Base-by-base conservation (phyloP, 1,140 invertebrate genomes). In the Colletes gigas region DNA sequence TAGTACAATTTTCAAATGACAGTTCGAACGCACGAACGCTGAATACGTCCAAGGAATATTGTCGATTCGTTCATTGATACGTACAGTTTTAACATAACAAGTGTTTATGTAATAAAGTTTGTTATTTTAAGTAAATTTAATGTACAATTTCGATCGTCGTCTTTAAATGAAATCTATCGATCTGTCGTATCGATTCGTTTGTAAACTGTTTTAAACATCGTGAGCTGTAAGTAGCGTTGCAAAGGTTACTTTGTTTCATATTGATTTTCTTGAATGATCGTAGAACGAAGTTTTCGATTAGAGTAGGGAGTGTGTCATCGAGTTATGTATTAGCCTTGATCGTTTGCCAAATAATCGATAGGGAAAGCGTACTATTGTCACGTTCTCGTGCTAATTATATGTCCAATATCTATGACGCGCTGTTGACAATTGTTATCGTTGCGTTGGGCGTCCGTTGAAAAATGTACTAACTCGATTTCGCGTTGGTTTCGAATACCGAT, bases 311-410 rank as follows among this genome's bases (percentile, higher is more conserved):
- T 78, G 59, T 89, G 86, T 89, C 90, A 91, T 82, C 89, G 86
- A 88, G 89, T 90, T 89, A 30, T 30, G 30, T 30, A 90, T 89
- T 91, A 90, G 90, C 91, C 92, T 93, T 93, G 92, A 93, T 92
- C 89, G 60, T 77, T 52, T 70, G 92, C 92, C 91, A 93, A 92
- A 92, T 90, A 88, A 70, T 91, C 89, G 85, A 88, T 86, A 89
- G 91, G 84, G 91, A 92, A 92, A 92, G 89, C 88, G 79, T 85
- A 82, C 80, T 75, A 83, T 73, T 83, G 83, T 89, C 83, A 83
- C 70, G 78, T 70, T 83, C 81, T 68, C 66, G 81, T 70, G 80
- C 85, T 88, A 89, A 88, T 87, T 89, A 87, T 89, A 84, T 67
- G 57, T 75, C 17, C 63, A 65, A 55, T 62, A 77, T 69, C 21